Evolutionary conservation across 2,888 invertebrate genomes (phyloP), one percentile per base, ranked within the genome.

Genomic region (Spialia ferax): DNA sequence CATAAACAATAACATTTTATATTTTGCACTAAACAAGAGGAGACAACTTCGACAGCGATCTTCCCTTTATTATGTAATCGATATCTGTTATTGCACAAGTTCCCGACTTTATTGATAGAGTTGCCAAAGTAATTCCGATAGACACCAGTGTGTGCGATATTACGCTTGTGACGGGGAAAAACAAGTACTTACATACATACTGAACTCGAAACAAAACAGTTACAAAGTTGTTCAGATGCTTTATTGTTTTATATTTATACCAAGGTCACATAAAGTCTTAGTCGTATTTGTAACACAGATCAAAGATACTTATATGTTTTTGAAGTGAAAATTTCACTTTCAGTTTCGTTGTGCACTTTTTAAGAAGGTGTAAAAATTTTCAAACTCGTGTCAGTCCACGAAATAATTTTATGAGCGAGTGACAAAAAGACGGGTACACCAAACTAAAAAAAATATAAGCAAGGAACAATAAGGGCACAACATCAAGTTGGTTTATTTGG

Each of bases 71-170:
- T 85, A 82, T 80, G 79, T 87, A 86, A 89, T 88, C 83, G 84
- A 84, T 67, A 77, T 82, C 79, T 80, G 85, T 89, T 92, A 92
- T 92, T 91, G 86, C 88, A 75, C 81, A 92, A 92, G 89, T 92
- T 93, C 71, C 74, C 78, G 83, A 82, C 86, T 82, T 89, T 93
- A 90, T 91, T 91, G 89, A 91, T 89, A 87, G 87, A 91, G 92
- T 92, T 91, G 78, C 79, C 82, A 72, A 93, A 92, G 87, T 90
- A 86, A 88, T 89, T 85, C 77, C 83, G 77, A 82, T 79, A 77
- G 81, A 82, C 80, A 84, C 78, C 75, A 77, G 74, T 78, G 76
- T 79, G 79, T 79, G 81, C 80, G 79, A 82, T 85, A 81, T 83
- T 67, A 55, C 67, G 61, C 67, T 61, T 55, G 60, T 66, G 60